phyloP scores from a whole-genome alignment of 2,888 invertebrate genomes.

The Isotomurus palustris region DNA sequence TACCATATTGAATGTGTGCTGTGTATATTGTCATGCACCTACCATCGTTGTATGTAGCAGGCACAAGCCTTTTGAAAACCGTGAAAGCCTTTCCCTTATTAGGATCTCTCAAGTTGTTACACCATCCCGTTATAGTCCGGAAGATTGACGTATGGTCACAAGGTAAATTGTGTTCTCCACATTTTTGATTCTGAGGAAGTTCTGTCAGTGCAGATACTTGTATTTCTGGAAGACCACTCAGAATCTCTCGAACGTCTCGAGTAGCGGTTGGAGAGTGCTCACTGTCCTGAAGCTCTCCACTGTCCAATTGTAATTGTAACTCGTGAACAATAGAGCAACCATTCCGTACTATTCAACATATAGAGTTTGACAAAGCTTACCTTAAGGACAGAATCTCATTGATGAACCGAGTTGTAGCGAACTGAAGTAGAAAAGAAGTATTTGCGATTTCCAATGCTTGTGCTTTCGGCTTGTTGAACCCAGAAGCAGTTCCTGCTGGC shows the following conservation, averaged over 20 bases:
- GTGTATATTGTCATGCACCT: too few relatives aligned
- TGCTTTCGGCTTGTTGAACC: slow-evolving; percentile 53
- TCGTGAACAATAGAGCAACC: not conserved
- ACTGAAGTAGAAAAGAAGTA: slow-evolving; percentile 53
- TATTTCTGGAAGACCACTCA: slow-evolving; percentile 51
- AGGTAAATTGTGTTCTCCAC: slow-evolving; percentile 52
- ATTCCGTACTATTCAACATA: not conserved
- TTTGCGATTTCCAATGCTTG: slow-evolving; percentile 54
- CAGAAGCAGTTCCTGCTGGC: slow-evolving; percentile 52
- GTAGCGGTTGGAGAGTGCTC: slow-evolving; percentile 47
- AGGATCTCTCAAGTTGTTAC: slow-evolving; percentile 53
- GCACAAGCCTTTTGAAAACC: slow-evolving; percentile 51
- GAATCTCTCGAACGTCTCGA: slow-evolving; percentile 50
- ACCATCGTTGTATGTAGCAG: slow-evolving; percentile 53
- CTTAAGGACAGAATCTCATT: slow-evolving; percentile 47
- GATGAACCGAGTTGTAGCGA: slow-evolving; percentile 52
- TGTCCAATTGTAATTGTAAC: slow-evolving; percentile 3
- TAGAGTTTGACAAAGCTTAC: slow-evolving; percentile 7
- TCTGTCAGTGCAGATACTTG: slow-evolving; percentile 52
- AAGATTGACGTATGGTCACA: slow-evolving; percentile 54
- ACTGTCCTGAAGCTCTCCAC: slow-evolving; percentile 49
- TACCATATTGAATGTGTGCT: too few relatives aligned
- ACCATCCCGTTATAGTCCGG: slow-evolving; percentile 53
- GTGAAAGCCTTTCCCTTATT: slow-evolving; percentile 52
- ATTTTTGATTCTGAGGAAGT: slow-evolving; percentile 51